phyloP scores from a whole-genome alignment of 2,888 invertebrate genomes.

The Cremastobaeus sp. region DNA sequence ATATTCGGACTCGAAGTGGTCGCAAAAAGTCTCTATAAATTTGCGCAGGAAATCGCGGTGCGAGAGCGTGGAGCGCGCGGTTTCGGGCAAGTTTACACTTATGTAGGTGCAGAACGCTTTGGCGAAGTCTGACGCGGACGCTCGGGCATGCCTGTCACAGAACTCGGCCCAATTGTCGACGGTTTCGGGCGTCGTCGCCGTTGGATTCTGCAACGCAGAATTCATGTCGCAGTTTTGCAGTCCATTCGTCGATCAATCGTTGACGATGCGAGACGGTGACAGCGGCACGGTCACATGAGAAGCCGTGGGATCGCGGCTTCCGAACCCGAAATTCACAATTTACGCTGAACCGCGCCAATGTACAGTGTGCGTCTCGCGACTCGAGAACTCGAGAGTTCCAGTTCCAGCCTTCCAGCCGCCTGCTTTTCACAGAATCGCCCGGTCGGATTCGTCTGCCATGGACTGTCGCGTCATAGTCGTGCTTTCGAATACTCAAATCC shows the following conservation, averaged over 20 bases:
- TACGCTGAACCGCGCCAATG: too few relatives aligned
- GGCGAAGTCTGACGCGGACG: conserved; percentile 92
- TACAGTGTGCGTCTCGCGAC: too few relatives aligned
- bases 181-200: conserved; percentile 81
- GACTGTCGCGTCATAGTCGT: too few relatives aligned
- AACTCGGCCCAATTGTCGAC: conserved; percentile 88
- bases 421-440: too few relatives aligned
- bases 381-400: too few relatives aligned
- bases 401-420: too few relatives aligned
- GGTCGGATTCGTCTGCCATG: too few relatives aligned
- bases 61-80: conserved; percentile 83
- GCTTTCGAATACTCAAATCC: too few relatives aligned
- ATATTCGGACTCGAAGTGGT: conserved; percentile 91
- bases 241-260: conserved; percentile 2
- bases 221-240: conserved; percentile 61
- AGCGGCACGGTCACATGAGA: too few relatives aligned
- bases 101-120: conserved; percentile 90
- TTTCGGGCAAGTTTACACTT: conserved; percentile 84
- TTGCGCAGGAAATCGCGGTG: conserved; percentile 89
- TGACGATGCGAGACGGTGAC: neutral
- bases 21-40: conserved; percentile 90
- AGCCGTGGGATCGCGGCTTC: too few relatives aligned
- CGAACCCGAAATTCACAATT: too few relatives aligned
- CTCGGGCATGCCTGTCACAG: conserved; percentile 91
- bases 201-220: conserved; percentile 64